Conservation (phyloP, 1,140 invertebrate genomes). For the Choristoneura fumiferana region DNA sequence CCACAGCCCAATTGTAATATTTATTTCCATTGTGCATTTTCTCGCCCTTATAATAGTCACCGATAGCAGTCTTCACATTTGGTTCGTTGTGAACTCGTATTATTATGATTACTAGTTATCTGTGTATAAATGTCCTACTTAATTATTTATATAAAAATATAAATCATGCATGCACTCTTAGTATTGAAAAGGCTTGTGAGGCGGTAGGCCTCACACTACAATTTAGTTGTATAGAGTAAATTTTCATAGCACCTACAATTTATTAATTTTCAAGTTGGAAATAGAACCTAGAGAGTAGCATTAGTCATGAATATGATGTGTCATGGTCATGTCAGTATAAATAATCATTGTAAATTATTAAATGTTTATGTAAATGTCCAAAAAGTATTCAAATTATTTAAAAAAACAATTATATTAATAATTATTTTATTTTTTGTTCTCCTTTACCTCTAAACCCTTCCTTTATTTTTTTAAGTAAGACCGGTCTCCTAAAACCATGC, state of each 20-base stretch:
- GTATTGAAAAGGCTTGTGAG: slow-evolving; percentile 65
- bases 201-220: slow-evolving; percentile 60
- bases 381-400: slow-evolving; percentile 79
- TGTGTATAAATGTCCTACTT: slow-evolving; percentile 69
- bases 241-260: slow-evolving; percentile 72
- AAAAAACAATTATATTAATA: slow-evolving; percentile 71
- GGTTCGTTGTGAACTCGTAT: slow-evolving; percentile 31
- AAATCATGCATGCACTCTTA: slow-evolving; percentile 76
- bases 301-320: slow-evolving; percentile 74
- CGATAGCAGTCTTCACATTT: slow-evolving; percentile 31
- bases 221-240: slow-evolving; percentile 71
- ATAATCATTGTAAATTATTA: slow-evolving; percentile 78
- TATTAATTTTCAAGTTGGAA: slow-evolving; percentile 72
- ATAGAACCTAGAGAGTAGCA: slow-evolving; percentile 69
- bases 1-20: slow-evolving; percentile 32
- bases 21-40: slow-evolving; percentile 71
- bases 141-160: slow-evolving; percentile 68
- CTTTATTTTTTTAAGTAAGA: slow-evolving; percentile 37
- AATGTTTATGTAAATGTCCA: slow-evolving; percentile 79
- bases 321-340: slow-evolving; percentile 76
- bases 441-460: slow-evolving; percentile 40
- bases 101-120: slow-evolving; percentile 56
- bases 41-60: slow-evolving; percentile 50
- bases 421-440: slow-evolving; percentile 70
- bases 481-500: no score